Base-by-base conservation (phyloP, 2,888 invertebrate species). In the Cantharis rustica region DNA sequence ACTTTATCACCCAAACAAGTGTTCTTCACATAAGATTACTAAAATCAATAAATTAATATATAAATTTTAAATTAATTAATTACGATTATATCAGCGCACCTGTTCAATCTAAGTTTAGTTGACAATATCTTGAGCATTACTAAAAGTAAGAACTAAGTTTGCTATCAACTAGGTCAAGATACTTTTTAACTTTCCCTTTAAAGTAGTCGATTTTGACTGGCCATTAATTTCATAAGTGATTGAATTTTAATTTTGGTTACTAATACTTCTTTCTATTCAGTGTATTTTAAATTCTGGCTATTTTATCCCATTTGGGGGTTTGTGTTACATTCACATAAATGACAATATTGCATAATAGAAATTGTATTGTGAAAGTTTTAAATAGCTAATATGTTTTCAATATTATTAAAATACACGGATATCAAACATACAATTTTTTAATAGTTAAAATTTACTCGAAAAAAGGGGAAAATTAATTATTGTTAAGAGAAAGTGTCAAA, bases 171-270 rank as follows among this genome's bases (percentile, higher is more conserved):
- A 61, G 77, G 77, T 75, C 77, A 77, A 69, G 75, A 74, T 75
- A 69, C 72, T 26, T 62, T 69, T 76, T 69, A 77, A 77, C 77
- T 77, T 77, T 77, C 77, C 75, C 77, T 77, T 23, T 15, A 61
- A n/a, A 66, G 70, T 23, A 72, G 27, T 62, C 26, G 75, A 69
- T 61, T 75, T 77, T 61, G 75, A 77, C 23, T 63, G 26, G 16
- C 64, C 71, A 72, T 72, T 75, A 72, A 71, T 66, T 62, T 61
- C 16, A 61, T 26, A 31, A 31, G 16, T 23, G 23, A 66, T 66
- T 23, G n/a, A 23, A 20, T 20, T 66, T 20, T 13, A 66, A 66
- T 20, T 66, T 20, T 66, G 13, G 20, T n/a, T 20, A 66, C 64
- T 23, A 66, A 66, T 20, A 66, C 64, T 66, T 20, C n/a, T 23